Evolutionary conservation across 2,888 invertebrate genomes (phyloP).

Genomic region (Megastigmus dorsalis): DNA sequence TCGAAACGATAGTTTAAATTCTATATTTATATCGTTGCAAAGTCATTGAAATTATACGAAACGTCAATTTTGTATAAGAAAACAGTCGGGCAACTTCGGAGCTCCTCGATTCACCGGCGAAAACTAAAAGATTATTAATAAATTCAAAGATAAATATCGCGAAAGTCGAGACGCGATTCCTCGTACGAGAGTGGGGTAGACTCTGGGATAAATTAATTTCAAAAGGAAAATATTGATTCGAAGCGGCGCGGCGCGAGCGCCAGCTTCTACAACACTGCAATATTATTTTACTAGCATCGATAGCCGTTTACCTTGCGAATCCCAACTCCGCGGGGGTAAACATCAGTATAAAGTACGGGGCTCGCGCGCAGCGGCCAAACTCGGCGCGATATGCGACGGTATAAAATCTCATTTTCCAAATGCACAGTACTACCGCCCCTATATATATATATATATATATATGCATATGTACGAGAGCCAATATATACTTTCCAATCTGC

Average conservation of each 20-base stretch:
- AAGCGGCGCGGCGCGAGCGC: too few species aligned
- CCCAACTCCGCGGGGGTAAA: slow-evolving; percentile 34
- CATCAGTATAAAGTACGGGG: slow-evolving; percentile 42
- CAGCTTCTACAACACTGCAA: slow-evolving; percentile 6
- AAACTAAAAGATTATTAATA: not conserved
- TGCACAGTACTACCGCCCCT: slow-evolving; percentile 41
- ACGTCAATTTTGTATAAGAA: not conserved
- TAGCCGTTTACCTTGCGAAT: slow-evolving; percentile 33
- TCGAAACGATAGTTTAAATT: too few species aligned
- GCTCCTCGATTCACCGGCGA: too few species aligned
- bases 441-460: too few species aligned
- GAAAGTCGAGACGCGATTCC: too few species aligned
- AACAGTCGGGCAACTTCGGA: not conserved
- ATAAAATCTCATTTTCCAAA: slow-evolving; percentile 54
- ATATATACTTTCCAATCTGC: slow-evolving; percentile 38
- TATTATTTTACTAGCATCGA: slow-evolving; percentile 41
- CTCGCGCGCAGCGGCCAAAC: not conserved
- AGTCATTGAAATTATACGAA: too few species aligned
- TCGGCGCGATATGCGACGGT: slow-evolving; percentile 1
- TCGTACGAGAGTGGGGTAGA: too few species aligned
- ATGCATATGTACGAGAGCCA: too few species aligned
- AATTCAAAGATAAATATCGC: not conserved
- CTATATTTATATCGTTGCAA: too few species aligned
- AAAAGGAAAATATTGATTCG: slow-evolving; percentile 7
- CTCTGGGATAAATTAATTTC: slow-evolving; percentile 25